Evolutionary conservation across 2,888 invertebrate species (phyloP), one percentile per base, ranked within the genome.

Genomic region (Protodeltote pygarga): DNA sequence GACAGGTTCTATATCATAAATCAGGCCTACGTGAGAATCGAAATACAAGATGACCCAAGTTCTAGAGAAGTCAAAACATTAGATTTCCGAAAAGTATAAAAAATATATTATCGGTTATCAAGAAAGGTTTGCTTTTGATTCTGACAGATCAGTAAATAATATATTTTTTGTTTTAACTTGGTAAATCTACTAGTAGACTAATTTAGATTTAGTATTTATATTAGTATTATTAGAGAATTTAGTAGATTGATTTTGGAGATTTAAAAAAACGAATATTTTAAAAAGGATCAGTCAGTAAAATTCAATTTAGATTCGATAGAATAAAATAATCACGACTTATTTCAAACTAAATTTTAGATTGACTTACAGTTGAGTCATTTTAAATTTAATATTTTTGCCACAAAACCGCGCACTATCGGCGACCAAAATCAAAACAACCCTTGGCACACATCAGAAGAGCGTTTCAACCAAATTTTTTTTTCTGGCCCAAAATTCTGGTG

Each of bases 11-110:
- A 59, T 67, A 57, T 53, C 61, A 76, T 79, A 79, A 81, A 81
- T 81, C 78, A 75, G 60, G 53, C 64, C 59, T 73, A 75, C 75
- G 79, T 78, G 77, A 79, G 72, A 74, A 73, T 67, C 64, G 42
- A 64, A 73, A 67, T 60, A 55, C 46, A 44, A 54, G 73, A 67
- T 80, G 78, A 80, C 83, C 79, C 71, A 46, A 57, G 67, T 71
- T 77, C 67, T 73, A 68, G 75, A 68, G 63, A 70, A 65, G 37
- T 57, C 47, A 42, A 62, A 71, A 68, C 57, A 69, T 63, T 62
- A 64, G 53, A 50, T 58, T 39, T 51, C 59, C 19, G 27, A 57
- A 58, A 37, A 39, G 33, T 15, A 14, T 5, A 1, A 5, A n/a
- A 35, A 39, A 28, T 53, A 32, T 20, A 31, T 16, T 4, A 10